Evolutionary conservation across 2,113 vertebrate genomes (phyloP).

Genomic region (Microtus oregoni): DNA sequence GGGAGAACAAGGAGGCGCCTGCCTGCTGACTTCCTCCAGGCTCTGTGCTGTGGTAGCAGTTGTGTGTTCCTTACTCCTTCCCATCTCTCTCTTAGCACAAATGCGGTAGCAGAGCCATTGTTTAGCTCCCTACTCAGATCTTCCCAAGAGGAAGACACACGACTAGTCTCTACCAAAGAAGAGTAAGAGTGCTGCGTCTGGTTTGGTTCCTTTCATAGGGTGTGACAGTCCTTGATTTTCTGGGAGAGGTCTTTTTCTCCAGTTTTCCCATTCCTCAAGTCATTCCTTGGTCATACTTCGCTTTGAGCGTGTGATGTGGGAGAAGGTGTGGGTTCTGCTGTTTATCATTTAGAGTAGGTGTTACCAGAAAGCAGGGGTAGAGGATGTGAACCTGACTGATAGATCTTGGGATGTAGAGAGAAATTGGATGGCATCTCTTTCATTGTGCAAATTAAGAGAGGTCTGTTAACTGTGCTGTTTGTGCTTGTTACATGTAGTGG

Average conservation of each 20-base stretch:
- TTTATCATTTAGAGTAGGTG: background rate
- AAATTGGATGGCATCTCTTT: background rate
- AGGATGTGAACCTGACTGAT: background rate
- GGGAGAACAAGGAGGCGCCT: background rate
- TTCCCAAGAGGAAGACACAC: background rate
- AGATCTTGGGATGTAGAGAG: background rate
- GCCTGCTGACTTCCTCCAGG: conserved; percentile 55
- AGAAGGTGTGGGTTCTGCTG: background rate
- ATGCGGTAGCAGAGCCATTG: background rate
- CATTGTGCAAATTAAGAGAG: background rate
- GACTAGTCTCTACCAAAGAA: background rate
- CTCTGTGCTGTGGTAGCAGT: conserved; percentile 41
- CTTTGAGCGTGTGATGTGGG: background rate
- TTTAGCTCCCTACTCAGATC: background rate
- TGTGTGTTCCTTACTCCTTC: conserved; percentile 7
- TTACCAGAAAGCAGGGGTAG: background rate
- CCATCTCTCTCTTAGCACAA: background rate
- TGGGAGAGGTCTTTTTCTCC: background rate
- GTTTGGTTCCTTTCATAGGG: background rate
- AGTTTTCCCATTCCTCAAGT: background rate
- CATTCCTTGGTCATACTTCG: background rate
- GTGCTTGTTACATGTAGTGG: background rate
- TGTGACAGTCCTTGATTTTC: background rate
- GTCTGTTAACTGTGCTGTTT: background rate
- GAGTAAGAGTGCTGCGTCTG: background rate